Evolutionary conservation across 2,888 invertebrate species (phyloP).

Genomic region (Thymelicus acteon): DNA sequence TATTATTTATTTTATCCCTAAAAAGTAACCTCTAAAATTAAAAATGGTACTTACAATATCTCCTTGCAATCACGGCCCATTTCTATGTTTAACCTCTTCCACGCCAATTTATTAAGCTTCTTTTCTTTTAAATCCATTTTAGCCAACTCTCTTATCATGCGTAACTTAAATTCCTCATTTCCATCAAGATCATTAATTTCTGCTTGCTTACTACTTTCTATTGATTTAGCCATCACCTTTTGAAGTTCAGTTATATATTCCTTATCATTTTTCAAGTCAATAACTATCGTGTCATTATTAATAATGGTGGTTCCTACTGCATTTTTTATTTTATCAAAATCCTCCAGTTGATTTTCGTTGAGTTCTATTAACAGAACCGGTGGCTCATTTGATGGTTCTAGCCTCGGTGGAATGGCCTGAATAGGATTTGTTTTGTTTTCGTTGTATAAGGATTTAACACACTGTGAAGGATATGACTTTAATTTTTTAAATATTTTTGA

Average conservation of each 20-base stretch:
- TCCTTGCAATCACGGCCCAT: neutral
- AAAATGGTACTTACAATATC: neutral
- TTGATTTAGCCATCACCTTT: constrained; percentile 4
- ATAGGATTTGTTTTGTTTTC: neutral
- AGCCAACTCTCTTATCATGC: neutral
- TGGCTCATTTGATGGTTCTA: neutral
- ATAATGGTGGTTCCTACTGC: neutral
- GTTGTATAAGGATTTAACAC: neutral
- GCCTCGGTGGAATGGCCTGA: neutral
- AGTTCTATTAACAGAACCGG: neutral
- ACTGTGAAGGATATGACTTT: neutral
- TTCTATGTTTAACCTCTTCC: neutral
- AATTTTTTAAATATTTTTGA: no score
- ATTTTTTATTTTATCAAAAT: neutral
- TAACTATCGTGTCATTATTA: neutral
- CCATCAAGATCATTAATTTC: neutral
- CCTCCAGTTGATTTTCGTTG: neutral
- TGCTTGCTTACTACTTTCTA: neutral
- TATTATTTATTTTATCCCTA: no score
- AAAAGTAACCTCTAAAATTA: neutral
- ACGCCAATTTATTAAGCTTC: neutral
- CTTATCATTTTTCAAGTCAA: neutral
- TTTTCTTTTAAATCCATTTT: neutral
- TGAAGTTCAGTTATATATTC: neutral
- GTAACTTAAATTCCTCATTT: neutral